Conservation (phyloP, 2,797 vertebrate genomes). For the Syndactyla subalaris region DNA sequence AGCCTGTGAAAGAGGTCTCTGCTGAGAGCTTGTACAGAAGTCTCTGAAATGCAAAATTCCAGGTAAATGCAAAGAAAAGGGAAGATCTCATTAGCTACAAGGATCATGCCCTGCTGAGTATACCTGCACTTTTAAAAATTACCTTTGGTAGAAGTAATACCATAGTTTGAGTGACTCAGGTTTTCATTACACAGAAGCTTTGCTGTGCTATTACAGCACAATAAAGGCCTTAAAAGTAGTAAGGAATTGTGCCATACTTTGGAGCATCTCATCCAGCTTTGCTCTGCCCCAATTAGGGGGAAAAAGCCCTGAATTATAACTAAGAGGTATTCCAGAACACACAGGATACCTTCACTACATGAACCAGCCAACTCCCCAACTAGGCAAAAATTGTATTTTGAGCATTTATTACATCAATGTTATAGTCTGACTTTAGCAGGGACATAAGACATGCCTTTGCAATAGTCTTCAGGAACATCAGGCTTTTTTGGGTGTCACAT, state of each 20-base stretch:
- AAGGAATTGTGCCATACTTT: background rate
- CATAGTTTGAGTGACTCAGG: background rate
- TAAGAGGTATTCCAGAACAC: background rate
- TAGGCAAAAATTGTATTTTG: background rate
- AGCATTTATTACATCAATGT: background rate
- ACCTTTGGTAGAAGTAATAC: background rate
- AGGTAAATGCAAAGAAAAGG: background rate
- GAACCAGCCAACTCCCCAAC: background rate
- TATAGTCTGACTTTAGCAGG: background rate
- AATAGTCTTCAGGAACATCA: background rate
- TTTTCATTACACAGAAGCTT: background rate
- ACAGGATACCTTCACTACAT: background rate
- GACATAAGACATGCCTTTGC: background rate
- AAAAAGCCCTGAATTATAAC: accelerated
- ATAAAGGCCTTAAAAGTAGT: background rate
- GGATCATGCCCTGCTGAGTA: background rate
- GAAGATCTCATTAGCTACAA: background rate
- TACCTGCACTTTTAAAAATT: background rate
- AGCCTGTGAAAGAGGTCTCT: background rate
- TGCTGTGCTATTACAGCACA: background rate
- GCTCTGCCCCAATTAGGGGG: background rate
- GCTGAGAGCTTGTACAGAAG: background rate
- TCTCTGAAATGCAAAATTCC: background rate
- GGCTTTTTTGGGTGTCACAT: background rate
- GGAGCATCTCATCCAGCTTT: background rate